Evolutionary conservation across 2,113 vertebrate species (phyloP).

Genomic region (Clarias magur): DNA sequence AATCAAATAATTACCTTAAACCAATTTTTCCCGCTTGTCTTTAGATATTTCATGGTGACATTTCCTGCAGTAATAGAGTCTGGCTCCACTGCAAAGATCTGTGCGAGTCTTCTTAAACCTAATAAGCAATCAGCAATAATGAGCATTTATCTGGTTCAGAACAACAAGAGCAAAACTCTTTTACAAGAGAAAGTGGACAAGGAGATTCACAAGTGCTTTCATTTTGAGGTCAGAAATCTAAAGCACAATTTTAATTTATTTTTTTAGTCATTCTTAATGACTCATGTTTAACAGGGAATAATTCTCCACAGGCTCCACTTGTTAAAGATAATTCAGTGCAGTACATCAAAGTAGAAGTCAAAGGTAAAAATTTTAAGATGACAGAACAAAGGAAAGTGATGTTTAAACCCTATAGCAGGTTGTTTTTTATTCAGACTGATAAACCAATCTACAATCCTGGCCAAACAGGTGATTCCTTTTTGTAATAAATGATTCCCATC

Average conservation of each 20-base stretch:
- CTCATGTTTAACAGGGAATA: background rate
- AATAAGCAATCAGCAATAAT: slow-evolving; percentile 53
- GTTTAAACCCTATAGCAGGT: slow-evolving; percentile 46
- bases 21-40: background rate
- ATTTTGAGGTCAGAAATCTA: slow-evolving; percentile 55
- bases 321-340: slow-evolving; percentile 40
- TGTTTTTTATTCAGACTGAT: slow-evolving; percentile 67
- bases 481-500: background rate
- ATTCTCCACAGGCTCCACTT: slow-evolving; percentile 58
- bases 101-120: slow-evolving; percentile 62
- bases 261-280: background rate
- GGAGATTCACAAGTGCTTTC: slow-evolving; percentile 59
- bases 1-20: background rate
- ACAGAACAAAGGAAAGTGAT: slow-evolving; percentile 62
- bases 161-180: slow-evolving; percentile 23
- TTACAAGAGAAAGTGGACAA: slow-evolving; percentile 22
- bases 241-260: background rate
- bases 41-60: slow-evolving; percentile 59
- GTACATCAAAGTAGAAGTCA: slow-evolving; percentile 59
- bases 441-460: slow-evolving; percentile 72
- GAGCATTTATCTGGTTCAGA: slow-evolving; percentile 55
- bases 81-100: slow-evolving; percentile 62
- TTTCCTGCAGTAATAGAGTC: slow-evolving; percentile 67
- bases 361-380: slow-evolving; percentile 57
- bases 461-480: slow-evolving; percentile 60